Conservation (phyloP, 1,140 invertebrate genomes). For the Heliconius melpomene region DNA sequence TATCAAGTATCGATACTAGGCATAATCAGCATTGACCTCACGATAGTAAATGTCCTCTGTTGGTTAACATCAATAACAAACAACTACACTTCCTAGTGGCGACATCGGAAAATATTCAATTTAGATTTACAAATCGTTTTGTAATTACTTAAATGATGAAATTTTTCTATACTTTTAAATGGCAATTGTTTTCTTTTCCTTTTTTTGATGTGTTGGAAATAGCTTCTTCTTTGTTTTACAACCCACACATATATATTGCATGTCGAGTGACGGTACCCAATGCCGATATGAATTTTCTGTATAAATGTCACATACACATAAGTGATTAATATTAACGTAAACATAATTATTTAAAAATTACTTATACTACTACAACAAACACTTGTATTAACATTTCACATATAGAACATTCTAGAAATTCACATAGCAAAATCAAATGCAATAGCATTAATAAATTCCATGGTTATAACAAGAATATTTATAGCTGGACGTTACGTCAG, state of each 20-base stretch:
- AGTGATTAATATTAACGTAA: too few species aligned
- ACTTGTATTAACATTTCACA: background rate
- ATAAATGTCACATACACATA: too few species aligned
- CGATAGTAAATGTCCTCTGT: conserved; percentile 38
- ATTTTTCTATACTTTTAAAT: background rate
- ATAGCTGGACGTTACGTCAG: conserved; percentile 6
- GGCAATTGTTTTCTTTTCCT: background rate
- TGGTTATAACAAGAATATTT: conserved; percentile 2
- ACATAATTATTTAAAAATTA: background rate
- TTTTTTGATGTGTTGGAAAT: background rate
- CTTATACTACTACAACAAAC: background rate
- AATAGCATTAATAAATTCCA: conserved; percentile 10
- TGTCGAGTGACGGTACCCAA: too few species aligned
- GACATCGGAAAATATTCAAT: conserved; percentile 19
- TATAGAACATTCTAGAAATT: conserved; percentile 7
- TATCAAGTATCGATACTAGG: conserved; percentile 25
- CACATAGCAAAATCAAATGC: background rate
- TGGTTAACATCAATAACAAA: conserved; percentile 31
- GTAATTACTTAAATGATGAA: background rate
- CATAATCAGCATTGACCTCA: conserved; percentile 37
- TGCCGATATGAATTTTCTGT: too few species aligned
- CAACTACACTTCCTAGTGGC: conserved; percentile 32
- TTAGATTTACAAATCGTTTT: background rate
- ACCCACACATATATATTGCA: too few species aligned
- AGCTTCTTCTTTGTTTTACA: too few species aligned